These are phyloP conservation scores for Lamellibrachia columna DNA, from an alignment of 2,888 invertebrate species.

Conservation along the genomic window DNA sequence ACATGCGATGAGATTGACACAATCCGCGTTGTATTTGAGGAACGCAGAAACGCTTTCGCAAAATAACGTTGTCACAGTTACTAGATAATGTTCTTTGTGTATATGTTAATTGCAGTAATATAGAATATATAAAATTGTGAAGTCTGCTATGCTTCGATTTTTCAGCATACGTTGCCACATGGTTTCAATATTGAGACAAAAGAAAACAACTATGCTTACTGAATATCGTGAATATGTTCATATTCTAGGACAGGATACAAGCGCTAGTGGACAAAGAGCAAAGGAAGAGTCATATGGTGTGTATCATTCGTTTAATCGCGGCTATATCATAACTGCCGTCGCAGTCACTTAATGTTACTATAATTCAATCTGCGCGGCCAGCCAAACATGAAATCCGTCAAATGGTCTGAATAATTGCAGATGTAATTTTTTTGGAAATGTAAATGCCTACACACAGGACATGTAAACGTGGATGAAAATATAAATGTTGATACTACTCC, in stretches of 20 bases:
- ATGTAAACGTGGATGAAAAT: too few relatives aligned
- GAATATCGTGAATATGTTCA: background rate
- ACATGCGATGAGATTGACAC: too few relatives aligned
- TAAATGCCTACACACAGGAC: too few relatives aligned
- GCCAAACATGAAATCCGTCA: too few relatives aligned
- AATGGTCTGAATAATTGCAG: too few relatives aligned
- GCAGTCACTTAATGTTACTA: background rate
- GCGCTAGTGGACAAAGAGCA: background rate
- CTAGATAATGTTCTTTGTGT: background rate
- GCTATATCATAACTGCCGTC: background rate
- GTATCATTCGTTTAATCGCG: background rate
- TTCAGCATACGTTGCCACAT: background rate
- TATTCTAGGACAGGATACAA: constrained; percentile 17
- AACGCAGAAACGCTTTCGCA: too few relatives aligned
- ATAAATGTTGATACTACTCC: too few relatives aligned
- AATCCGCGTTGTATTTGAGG: too few relatives aligned
- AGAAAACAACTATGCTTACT: background rate
- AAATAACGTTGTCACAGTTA: too few relatives aligned
- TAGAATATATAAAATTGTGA: background rate
- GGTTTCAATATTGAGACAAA: background rate
- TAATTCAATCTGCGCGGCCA: background rate
- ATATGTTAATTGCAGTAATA: background rate
- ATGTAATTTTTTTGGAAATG: too few relatives aligned
- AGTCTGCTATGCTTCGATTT: background rate
- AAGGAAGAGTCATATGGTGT: background rate